Evolutionary conservation across 2,888 invertebrate species (phyloP), one percentile per base, ranked within the genome.

Genomic region (Syritta pipiens): DNA sequence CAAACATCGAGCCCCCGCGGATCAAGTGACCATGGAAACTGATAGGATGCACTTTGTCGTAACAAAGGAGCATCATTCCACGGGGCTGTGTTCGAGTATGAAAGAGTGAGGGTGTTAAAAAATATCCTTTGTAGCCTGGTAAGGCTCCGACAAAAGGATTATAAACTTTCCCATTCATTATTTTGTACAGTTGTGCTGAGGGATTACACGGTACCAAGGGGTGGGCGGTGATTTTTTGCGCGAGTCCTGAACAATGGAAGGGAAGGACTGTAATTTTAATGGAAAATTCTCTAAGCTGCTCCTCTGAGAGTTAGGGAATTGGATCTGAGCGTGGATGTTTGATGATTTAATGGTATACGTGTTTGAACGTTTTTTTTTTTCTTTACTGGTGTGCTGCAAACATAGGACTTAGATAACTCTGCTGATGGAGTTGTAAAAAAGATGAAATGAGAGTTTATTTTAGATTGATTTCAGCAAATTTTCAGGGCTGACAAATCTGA

Each of bases 121-220:
- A 68, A 49, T 32, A 32, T 57, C 14, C 40, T 74, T 53, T 74
- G 59, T 51, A 20, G n/a, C n/a, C n/a, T n/a, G 1, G 32, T 3
- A 14, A 37, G 22, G 17, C 44, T 35, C 53, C 46, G 42, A 42
- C 30, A 67, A 60, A 68, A 49, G 75, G 75, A 75, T 68, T 75
- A 55, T 20, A 42, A 75, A 68, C 48, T 55, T 75, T 67, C 22
- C 12, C 32, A 55, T 68, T 55, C 53, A 75, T 75, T 75, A 62
- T 68, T 60, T 42, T 42, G 12, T 24, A 32, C 30, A 32, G 37
- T 53, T 74, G 22, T 20, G 14, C 37, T 26, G 19, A 0, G 37
- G 37, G 46, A 59, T 63, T 63, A 57, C 28, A 17, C 30, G 17
- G 7, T 10, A 40, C 1, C 1, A 17, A 2, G 24, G 28, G 32